These are phyloP conservation scores for Delphinapterus leucas DNA, from an alignment of 2,113 vertebrate genomes.

Conservation along the genomic window DNA sequence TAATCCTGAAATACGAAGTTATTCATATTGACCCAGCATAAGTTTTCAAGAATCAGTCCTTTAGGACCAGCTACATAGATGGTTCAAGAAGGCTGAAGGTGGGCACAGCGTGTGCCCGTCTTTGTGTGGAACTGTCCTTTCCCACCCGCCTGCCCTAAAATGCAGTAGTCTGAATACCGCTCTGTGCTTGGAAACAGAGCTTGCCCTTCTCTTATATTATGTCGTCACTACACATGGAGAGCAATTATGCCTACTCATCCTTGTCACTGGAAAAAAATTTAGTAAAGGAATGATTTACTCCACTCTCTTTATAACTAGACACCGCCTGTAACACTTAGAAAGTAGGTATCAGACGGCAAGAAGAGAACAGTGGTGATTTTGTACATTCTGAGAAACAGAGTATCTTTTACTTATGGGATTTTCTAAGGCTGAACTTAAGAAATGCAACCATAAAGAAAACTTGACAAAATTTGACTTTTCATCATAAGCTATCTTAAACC, in stretches of 20 bases:
- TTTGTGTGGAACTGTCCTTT: neutral
- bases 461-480: neutral
- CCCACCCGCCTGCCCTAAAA: neutral
- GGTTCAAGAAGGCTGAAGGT: neutral
- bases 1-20: neutral
- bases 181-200: neutral
- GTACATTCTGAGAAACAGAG: neutral
- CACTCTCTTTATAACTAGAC: neutral
- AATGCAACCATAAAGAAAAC: neutral
- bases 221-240: neutral
- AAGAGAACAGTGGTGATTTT: neutral
- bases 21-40: neutral
- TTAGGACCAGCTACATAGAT: neutral
- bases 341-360: neutral
- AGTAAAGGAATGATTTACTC: neutral
- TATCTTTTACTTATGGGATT: neutral
- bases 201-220: neutral
- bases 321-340: neutral
- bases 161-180: neutral
- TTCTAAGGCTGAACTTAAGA: neutral
- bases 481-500: neutral
- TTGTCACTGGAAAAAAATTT: neutral
- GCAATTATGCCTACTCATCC: neutral
- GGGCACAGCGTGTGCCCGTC: neutral
- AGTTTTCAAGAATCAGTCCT: neutral